Percentiles rank a stretch among this genome's conserved stretches.
Conservation (phyloP, 1,140 invertebrate genomes). For the Micrasema longulum region DNA sequence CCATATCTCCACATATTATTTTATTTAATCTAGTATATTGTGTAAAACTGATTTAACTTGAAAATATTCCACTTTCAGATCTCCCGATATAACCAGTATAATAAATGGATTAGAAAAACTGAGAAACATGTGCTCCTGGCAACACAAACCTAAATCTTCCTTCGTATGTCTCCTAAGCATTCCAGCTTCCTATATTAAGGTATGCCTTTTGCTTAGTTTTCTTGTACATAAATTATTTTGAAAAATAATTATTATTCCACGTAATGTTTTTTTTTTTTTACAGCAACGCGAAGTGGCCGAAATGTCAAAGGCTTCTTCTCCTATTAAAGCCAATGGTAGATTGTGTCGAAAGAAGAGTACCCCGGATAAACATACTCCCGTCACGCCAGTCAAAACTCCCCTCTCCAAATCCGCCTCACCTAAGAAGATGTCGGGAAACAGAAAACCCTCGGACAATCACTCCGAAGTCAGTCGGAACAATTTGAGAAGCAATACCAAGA, state of each 20-base stretch:
- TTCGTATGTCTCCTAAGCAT: slow-evolving; percentile 47
- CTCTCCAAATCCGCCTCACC: slow-evolving; percentile 17
- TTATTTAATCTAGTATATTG: not conserved
- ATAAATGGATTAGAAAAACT: slow-evolving; percentile 40
- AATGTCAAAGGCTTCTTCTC: not conserved
- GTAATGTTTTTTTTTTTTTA: not conserved
- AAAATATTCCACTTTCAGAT: slow-evolving; percentile 1
- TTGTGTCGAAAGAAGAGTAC: slow-evolving; percentile 6
- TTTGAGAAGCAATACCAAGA: slow-evolving; percentile 25
- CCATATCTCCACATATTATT: not conserved
- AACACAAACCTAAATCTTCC: slow-evolving; percentile 14
- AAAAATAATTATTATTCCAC: too few relatives aligned
- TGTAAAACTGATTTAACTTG: not conserved
- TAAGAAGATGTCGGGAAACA: too few relatives aligned
- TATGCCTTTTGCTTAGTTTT: slow-evolving; percentile 12
- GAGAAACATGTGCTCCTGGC: slow-evolving; percentile 10
- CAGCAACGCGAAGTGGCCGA: slow-evolving; percentile 15
- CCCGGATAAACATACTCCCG: slow-evolving; percentile 9
- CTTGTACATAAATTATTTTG: too few relatives aligned
- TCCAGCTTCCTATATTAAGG: slow-evolving; percentile 43
- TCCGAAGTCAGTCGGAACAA: slow-evolving; percentile 14
- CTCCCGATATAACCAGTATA: slow-evolving; percentile 20
- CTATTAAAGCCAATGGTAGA: slow-evolving; percentile 20
- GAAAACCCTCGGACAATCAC: too few relatives aligned
- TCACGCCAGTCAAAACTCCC: slow-evolving; percentile 1